Evolutionary conservation across 2,113 vertebrate species (phyloP), one percentile per base, ranked within the genome.

Genomic region (Orientallactaga bullata): DNA sequence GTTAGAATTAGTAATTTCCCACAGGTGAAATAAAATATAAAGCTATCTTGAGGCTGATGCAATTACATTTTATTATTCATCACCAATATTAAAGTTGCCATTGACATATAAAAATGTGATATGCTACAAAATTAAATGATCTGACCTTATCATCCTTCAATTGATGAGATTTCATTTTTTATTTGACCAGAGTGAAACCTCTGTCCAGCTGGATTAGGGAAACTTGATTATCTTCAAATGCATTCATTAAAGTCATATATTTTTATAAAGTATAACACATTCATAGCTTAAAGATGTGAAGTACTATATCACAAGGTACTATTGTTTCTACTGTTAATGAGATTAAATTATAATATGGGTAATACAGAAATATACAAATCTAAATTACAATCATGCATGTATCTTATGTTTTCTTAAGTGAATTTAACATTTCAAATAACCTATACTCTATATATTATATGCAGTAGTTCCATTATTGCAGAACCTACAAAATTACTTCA

Each of bases 91-190:
- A 98, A 96, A 95, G 94, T 97, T 97, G 96, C 76, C 97, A 98
- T 97, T 98, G 98, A 98, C 98, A 98, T 91, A 97, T 89, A 97
- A 98, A 98, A 98, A 98, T 97, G 97, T 98, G 96, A 97, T 98
- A 98, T 97, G 96, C 95, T 90, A 98, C 91, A 98, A 97, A 98
- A 98, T 98, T 98, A 97, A 98, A 97, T 98, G 96, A 97, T 97
- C 95, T 98, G 97, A 98, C 97, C 96, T 94, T 77, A 93, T 81
- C 89, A 98, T 98, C 96, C 85, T 98, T 97, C 97, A 97, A 93
- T 78, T 98, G 98, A 98, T 98, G 97, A 98, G 97, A 98, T 98
- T 98, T 98, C 97, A 98, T 97, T 97, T 98, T 98, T 98, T 98
- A 98, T 98, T 98, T 98, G 98, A 98, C 98, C 97, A 98, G 96